These are phyloP conservation scores for Cetoscarus ocellatus DNA, from an alignment of 2,797 vertebrate genomes.

Conservation along the genomic window DNA sequence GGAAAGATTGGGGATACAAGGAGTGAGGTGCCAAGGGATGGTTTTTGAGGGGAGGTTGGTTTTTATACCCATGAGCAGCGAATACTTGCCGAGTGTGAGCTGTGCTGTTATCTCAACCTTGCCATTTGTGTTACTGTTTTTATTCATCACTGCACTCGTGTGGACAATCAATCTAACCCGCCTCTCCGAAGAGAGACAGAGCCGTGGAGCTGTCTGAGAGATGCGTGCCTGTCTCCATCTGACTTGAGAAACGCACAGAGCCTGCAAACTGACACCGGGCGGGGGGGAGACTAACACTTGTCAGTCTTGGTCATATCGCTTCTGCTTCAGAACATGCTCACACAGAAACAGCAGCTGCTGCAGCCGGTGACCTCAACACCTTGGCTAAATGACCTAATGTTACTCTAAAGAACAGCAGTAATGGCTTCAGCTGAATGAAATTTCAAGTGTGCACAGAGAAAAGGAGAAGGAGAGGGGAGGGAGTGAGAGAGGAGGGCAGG, in stretches of 20 bases:
- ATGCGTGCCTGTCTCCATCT: constrained; percentile 49
- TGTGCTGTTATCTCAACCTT: constrained; percentile 65
- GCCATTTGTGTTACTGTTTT: constrained; percentile 74
- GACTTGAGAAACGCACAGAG: constrained; percentile 61
- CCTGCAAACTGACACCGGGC: constrained; percentile 63
- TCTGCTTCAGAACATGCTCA: constrained; percentile 40
- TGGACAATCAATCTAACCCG: constrained; percentile 75
- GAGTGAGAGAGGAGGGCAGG: constrained; percentile 17
- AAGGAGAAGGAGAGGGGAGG: constrained; percentile 15
- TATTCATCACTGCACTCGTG: constrained; percentile 69
- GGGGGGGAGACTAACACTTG: constrained; percentile 35
- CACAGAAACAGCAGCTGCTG: constrained; percentile 70
- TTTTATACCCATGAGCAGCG: constrained; percentile 50
- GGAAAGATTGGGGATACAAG: constrained; percentile 53
- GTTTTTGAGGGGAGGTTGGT: constrained; percentile 26
- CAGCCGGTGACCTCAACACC: constrained; percentile 45
- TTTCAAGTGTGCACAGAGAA: constrained; percentile 68
- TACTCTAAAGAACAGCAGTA: constrained; percentile 79
- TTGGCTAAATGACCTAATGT: constrained; percentile 75
- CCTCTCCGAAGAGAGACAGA: constrained; percentile 60
- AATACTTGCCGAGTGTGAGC: constrained; percentile 47
- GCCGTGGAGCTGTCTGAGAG: constrained; percentile 52
- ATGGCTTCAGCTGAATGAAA: constrained; percentile 78
- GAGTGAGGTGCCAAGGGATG: constrained; percentile 27
- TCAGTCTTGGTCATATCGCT: constrained; percentile 28